These are phyloP conservation scores for Gobionotothen gibberifrons DNA, from an alignment of 2,797 vertebrate genomes.

Conservation along the genomic window DNA sequence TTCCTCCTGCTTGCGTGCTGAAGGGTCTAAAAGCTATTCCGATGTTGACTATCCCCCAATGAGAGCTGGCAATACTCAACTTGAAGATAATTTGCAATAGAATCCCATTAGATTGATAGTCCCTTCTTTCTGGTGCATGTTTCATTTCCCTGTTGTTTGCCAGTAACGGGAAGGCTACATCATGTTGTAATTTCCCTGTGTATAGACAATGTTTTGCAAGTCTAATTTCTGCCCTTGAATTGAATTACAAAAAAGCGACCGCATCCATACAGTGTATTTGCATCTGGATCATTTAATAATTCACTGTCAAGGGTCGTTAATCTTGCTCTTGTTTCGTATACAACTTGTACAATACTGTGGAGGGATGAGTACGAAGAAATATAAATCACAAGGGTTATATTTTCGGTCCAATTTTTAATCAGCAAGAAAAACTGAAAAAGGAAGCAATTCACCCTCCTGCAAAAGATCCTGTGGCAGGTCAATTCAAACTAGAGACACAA, in stretches of 20 bases:
- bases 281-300: constrained; percentile 85
- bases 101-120: constrained; percentile 78
- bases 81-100: constrained; percentile 65
- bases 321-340: constrained; percentile 68
- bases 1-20: constrained; percentile 29
- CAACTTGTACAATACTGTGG: constrained; percentile 57
- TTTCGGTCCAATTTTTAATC: constrained; percentile 46
- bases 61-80: constrained; percentile 62
- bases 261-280: constrained; percentile 75
- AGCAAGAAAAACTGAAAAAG: constrained; percentile 41
- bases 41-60: constrained; percentile 69
- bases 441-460: constrained; percentile 14
- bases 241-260: constrained; percentile 79
- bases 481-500: constrained; percentile 48
- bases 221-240: constrained; percentile 86
- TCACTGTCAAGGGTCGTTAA: constrained; percentile 84
- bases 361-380: constrained; percentile 37
- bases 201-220: constrained; percentile 83
- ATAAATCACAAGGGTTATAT: constrained; percentile 49
- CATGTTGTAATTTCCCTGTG: constrained; percentile 81
- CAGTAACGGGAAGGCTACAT: constrained; percentile 74
- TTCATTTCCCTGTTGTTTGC: constrained; percentile 81
- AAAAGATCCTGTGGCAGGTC: constrained; percentile 31
- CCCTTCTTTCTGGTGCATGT: constrained; percentile 73
- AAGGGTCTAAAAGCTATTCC: constrained; percentile 70